Conservation (phyloP, 1,140 invertebrate genomes). For the Euura lappo region DNA sequence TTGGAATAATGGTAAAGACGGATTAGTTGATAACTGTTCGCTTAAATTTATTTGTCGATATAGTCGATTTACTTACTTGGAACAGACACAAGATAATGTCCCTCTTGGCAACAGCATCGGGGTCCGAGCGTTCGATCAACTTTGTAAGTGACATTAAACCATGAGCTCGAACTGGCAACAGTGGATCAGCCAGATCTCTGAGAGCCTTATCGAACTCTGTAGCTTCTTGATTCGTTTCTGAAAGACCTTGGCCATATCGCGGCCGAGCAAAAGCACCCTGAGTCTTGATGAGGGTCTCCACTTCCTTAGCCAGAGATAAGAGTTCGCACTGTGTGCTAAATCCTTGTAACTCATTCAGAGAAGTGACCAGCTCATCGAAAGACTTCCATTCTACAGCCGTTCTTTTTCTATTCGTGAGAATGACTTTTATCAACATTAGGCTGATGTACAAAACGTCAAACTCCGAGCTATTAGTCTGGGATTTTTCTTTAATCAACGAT, state of each 20-base stretch:
- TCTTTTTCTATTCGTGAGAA: slow-evolving; percentile 41
- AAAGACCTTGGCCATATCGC: slow-evolving; percentile 44
- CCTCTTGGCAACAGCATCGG: slow-evolving; percentile 68
- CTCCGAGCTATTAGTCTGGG: slow-evolving; percentile 23
- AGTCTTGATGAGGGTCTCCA: slow-evolving; percentile 59
- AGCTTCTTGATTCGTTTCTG: slow-evolving; percentile 38
- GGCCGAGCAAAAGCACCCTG: slow-evolving; percentile 46
- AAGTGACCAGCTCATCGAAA: slow-evolving; percentile 58
- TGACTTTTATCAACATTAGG: slow-evolving; percentile 56
- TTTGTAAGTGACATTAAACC: slow-evolving; percentile 76
- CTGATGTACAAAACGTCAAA: slow-evolving; percentile 51
- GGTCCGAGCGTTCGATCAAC: slow-evolving; percentile 72
- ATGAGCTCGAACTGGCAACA: slow-evolving; percentile 82
- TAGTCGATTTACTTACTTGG: slow-evolving; percentile 58
- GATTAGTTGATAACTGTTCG: slow-evolving; percentile 10
- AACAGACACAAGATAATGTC: slow-evolving; percentile 74
- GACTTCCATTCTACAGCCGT: slow-evolving; percentile 43
- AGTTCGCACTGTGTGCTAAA: slow-evolving; percentile 20
- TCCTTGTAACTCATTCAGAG: slow-evolving; percentile 49
- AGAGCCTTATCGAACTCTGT: slow-evolving; percentile 69
- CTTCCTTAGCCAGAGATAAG: slow-evolving; percentile 47
- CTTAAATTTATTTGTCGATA: slow-evolving; percentile 13
- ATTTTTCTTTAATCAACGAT: slow-evolving; percentile 37
- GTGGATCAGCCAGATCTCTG: slow-evolving; percentile 71
- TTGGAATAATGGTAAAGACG: slow-evolving; percentile 19